A percentile compares a stretch with the other conserved stretches of the same genome.
These are phyloP conservation scores for Dromiciops gliroides DNA, from an alignment of 2,113 vertebrate genomes.

Conservation along the genomic window DNA sequence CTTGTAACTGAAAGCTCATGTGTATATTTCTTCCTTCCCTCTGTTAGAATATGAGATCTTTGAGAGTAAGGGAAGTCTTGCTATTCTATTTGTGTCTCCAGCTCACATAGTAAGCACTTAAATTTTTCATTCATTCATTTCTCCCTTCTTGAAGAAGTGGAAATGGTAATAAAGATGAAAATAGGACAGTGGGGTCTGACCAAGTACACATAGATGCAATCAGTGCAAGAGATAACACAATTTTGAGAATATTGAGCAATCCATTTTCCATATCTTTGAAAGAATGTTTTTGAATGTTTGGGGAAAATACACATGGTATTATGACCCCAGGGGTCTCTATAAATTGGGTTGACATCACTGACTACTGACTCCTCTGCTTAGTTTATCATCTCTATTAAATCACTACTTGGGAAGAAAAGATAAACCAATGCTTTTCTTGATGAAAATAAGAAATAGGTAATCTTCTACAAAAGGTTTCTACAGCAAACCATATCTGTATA, in stretches of 20 bases:
- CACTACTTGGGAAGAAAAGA: not conserved
- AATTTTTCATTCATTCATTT: not conserved
- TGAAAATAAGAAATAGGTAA: not conserved
- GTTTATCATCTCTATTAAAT: not conserved
- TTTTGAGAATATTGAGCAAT: not conserved
- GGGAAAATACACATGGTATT: not conserved
- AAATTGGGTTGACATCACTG: not conserved
- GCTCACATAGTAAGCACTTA: not conserved
- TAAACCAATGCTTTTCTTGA: not conserved
- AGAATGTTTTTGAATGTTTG: not conserved
- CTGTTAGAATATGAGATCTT: not conserved
- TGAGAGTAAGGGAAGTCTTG: not conserved
- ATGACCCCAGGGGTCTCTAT: not conserved
- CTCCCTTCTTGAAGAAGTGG: not conserved
- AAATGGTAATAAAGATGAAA: not conserved
- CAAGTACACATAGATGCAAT: not conserved
- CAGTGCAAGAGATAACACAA: not conserved
- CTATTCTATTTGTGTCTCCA: not conserved
- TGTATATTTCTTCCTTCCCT: not conserved
- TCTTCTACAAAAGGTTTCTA: not conserved
- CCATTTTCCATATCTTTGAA: not conserved
- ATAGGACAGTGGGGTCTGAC: not conserved
- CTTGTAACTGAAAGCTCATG: not conserved
- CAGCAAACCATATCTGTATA: not conserved
- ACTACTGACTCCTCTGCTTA: not conserved